phyloP scores from a whole-genome alignment of 1,140 invertebrate species.

The Lepidurus couesii region DNA sequence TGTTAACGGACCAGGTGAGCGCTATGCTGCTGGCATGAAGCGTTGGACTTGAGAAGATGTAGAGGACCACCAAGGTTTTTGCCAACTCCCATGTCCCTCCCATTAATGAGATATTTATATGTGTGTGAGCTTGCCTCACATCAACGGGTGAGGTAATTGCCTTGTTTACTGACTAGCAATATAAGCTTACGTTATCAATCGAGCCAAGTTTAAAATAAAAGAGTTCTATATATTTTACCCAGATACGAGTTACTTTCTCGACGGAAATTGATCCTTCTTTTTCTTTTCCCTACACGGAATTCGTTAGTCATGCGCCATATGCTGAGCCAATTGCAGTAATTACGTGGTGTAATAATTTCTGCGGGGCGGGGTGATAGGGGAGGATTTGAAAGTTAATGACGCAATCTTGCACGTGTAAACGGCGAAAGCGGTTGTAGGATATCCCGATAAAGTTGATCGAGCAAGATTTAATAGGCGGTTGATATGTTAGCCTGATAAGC shows the following conservation, averaged over 20 bases:
- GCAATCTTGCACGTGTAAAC: no score
- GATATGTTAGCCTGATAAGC: no score
- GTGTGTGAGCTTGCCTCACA: not conserved
- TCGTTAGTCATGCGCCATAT: no score
- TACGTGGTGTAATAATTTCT: no score
- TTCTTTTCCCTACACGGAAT: not conserved
- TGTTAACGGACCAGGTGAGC: constrained; percentile 18
- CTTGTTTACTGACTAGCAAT: constrained; percentile 9
- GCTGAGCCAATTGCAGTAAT: no score
- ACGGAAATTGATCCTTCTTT: not conserved
- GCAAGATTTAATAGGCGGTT: no score
- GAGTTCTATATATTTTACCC: no score
- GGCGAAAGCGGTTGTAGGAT: no score
- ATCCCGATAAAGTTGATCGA: no score
- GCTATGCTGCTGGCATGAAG: not conserved
- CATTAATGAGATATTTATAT: constrained; percentile 18
- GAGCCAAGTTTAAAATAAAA: not conserved
- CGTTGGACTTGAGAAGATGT: not conserved
- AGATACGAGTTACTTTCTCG: not conserved
- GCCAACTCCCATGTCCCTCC: constrained; percentile 20
- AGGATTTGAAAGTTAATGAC: no score
- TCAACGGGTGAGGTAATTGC: not conserved
- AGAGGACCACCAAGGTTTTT: constrained; percentile 5
- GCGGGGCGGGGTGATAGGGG: no score
- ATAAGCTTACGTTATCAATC: not conserved